These are phyloP conservation scores for Pimephales promelas DNA, from an alignment of 2,113 vertebrate species.

Conservation along the genomic window DNA sequence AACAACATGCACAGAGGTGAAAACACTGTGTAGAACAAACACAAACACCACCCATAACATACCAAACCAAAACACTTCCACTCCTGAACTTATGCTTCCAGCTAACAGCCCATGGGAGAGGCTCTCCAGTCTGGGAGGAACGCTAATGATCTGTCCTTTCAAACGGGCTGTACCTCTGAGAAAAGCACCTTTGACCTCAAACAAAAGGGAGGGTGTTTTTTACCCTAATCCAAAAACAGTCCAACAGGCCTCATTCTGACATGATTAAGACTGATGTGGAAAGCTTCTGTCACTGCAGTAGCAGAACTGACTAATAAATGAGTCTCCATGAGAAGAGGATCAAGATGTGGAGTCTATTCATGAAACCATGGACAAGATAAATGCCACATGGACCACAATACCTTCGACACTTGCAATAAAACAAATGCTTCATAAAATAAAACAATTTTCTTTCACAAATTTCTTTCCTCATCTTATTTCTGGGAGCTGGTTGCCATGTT, in stretches of 20 bases:
- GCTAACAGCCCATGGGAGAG: slow-evolving; percentile 16
- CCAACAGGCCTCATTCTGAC: slow-evolving; percentile 17
- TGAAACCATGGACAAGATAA: background rate
- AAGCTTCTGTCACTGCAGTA: slow-evolving; percentile 27
- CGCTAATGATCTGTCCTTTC: slow-evolving; percentile 19
- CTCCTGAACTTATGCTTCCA: background rate
- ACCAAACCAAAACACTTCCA: background rate
- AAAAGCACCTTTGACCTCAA: slow-evolving; percentile 32
- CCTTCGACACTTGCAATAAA: background rate
- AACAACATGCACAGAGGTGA: slow-evolving; percentile 27
- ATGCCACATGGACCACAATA: background rate
- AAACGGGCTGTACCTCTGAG: slow-evolving; percentile 24
- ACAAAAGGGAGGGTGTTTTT: slow-evolving; percentile 16
- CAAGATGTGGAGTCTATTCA: background rate
- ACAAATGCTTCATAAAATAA: background rate
- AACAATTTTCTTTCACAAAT: no score
- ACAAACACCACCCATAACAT: slow-evolving; percentile 9
- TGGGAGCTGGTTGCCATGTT: background rate
- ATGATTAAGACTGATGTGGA: slow-evolving; percentile 44
- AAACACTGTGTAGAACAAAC: no score
- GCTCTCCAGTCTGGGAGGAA: slow-evolving; percentile 8
- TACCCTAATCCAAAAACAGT: slow-evolving; percentile 18
- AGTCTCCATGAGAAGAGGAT: background rate
- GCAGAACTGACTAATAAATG: background rate
- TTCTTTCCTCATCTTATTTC: background rate